Base-by-base conservation (phyloP, 2,797 vertebrate species). In the Sebastes diaconus region DNA sequence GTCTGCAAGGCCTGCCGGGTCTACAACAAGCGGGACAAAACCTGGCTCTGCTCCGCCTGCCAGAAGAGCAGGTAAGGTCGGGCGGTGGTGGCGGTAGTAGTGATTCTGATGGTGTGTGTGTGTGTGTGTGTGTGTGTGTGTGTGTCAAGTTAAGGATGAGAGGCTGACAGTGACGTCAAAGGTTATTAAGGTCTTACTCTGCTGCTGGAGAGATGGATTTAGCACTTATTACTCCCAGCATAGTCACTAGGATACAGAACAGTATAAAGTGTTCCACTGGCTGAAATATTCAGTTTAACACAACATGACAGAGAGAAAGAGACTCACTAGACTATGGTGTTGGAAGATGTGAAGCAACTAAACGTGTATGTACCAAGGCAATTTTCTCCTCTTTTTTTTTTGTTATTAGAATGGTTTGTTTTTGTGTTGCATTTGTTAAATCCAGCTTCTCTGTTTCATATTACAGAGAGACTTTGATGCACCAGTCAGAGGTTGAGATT, bases 1-100 rank as follows among this genome's bases (percentile, higher is more conserved):
- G 93, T 99, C 87, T 99, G 98, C 95, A 98, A 97, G 92, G 93
- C 91, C 95, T 99, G 98, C 93, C 94, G 97, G 80, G 92, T 96
- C 75, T 98, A 96, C 91, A 95, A 92, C 87, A 97, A 96, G 90
- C 94, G 66, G 9, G 96, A 97, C 84, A 96, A 96, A 86, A 88
- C 91, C 75, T 99, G 98, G 98, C 87, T 98, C 77, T 99, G 98
- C 95, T 94, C 88, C 0, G 90, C 97, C 88, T 99, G 98, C 92
- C 97, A 98, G 91, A 98, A 97, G 88, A 95, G 95, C 90, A 97
- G 97, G 98, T 99, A 92, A 94, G 94, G 82, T 61, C 14, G 29
- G 54, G 12, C 4, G 7, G 61, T 12, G 6, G 57, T 4, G 6
- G 32, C 24, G 14, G 36, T 13, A 3, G 20, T 29, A 1, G 36